Percentiles rank a stretch among this genome's conserved stretches.
Evolutionary conservation across 1,140 invertebrate species (phyloP).

Genomic region (Neotoxoptera formosana): DNA sequence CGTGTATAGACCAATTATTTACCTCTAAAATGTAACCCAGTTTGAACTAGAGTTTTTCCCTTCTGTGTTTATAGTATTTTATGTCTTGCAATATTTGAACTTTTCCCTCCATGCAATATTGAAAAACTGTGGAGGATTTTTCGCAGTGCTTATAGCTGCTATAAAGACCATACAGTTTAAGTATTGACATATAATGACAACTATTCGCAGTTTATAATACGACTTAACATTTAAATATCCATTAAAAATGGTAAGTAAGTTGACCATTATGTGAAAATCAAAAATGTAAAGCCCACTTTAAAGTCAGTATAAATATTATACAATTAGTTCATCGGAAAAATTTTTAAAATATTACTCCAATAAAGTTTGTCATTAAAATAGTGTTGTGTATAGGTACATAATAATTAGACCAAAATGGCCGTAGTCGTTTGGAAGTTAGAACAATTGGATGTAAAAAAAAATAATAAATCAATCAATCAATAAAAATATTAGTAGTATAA

Average conservation of each 20-base stretch:
- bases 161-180: background rate
- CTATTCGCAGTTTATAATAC: background rate
- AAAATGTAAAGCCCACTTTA: background rate
- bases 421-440: too few species aligned
- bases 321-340: too few species aligned
- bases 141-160: background rate
- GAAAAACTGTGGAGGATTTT: background rate
- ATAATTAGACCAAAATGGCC: too few species aligned
- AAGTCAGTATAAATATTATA: too few species aligned
- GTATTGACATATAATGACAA: background rate
- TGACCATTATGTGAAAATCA: background rate
- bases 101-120: background rate
- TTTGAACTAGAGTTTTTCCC: background rate
- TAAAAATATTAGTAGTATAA: too few species aligned
- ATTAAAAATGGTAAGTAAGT: background rate
- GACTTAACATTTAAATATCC: background rate
- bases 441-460: too few species aligned
- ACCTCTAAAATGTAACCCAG: background rate
- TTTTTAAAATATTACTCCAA: background rate
- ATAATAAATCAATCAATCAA: too few species aligned
- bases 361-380: background rate
- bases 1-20: background rate
- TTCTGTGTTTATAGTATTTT: background rate
- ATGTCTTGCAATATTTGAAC: background rate
- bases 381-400: too few species aligned